Evolutionary conservation across 2,113 vertebrate genomes (phyloP).

Genomic region (Eupsittula cactorum): DNA sequence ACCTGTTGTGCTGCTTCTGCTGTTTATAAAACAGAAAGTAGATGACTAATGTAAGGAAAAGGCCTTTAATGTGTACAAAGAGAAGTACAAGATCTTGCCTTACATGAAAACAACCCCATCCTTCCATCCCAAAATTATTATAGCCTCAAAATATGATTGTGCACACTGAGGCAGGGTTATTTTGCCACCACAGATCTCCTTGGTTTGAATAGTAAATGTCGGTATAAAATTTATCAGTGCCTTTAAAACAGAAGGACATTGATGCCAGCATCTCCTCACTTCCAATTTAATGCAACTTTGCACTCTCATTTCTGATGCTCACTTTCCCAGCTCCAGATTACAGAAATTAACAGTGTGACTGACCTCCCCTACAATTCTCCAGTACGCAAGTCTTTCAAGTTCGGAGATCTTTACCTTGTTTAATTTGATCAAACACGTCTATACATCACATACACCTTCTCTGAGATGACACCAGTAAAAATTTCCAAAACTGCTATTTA

Average conservation of each 20-base stretch:
- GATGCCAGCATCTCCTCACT: not conserved
- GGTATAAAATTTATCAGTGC: not conserved
- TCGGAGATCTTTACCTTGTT: not conserved
- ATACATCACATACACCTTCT: fast-evolving
- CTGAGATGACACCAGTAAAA: not conserved
- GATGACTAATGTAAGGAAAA: not conserved
- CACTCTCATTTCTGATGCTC: not conserved
- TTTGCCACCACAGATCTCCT: not conserved
- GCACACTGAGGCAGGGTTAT: not conserved
- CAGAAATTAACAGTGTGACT: not conserved
- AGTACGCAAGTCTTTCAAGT: not conserved
- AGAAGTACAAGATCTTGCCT: not conserved
- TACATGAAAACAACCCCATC: not conserved
- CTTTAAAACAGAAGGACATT: not conserved
- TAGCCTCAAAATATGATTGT: not conserved
- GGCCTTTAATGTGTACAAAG: not conserved
- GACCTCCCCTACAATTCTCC: not conserved
- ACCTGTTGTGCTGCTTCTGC: not conserved
- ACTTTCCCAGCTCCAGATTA: not conserved
- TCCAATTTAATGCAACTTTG: not conserved
- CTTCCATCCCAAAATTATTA: not conserved
- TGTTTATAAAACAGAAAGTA: not conserved
- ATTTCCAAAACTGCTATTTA: not conserved
- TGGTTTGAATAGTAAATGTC: not conserved
- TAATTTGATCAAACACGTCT: not conserved